Conservation (phyloP, 2,888 invertebrate species). For the Drosophila prolongata region DNA sequence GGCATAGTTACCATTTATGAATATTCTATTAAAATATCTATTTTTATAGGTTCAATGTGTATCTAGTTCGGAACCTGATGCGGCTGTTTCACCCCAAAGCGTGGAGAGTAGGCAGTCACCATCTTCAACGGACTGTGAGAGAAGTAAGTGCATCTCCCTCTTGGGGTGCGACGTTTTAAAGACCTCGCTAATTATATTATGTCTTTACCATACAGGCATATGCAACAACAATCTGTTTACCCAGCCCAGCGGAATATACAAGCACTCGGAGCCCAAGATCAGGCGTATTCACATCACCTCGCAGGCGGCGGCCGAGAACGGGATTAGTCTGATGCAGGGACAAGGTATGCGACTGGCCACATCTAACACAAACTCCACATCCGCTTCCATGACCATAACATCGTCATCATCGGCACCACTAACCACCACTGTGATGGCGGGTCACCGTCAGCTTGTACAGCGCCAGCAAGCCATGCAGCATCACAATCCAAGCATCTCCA, state of each 20-base stretch:
- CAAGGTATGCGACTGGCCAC: conserved; percentile 71
- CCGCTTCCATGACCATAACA: conserved; percentile 58
- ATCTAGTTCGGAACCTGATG: conserved; percentile 93
- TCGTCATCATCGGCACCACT: conserved; percentile 51
- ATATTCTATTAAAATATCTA: neutral
- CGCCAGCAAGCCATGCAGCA: conserved; percentile 43
- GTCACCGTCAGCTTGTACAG: conserved; percentile 34
- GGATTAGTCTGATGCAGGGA: conserved; percentile 47
- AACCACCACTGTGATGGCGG: conserved; percentile 27
- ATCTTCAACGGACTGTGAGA: conserved; percentile 83
- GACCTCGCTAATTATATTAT: neutral
- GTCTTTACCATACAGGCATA: neutral
- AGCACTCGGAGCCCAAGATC: conserved; percentile 83
- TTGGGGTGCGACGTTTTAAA: too few relatives aligned
- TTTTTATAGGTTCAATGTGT: conserved; percentile 93
- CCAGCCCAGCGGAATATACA: conserved; percentile 80
- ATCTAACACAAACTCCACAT: conserved; percentile 49
- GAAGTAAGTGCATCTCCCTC: conserved; percentile 68
- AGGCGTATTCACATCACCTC: conserved; percentile 76
- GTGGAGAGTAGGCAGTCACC: conserved; percentile 84
- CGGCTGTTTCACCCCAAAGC: conserved; percentile 85
- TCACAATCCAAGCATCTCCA: conserved; percentile 11
- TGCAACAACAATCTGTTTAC: conserved; percentile 65
- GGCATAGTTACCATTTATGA: fast-evolving
- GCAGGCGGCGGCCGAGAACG: conserved; percentile 75